phyloP scores from a whole-genome alignment of 2,113 vertebrate species.

The Caranx ignobilis region DNA sequence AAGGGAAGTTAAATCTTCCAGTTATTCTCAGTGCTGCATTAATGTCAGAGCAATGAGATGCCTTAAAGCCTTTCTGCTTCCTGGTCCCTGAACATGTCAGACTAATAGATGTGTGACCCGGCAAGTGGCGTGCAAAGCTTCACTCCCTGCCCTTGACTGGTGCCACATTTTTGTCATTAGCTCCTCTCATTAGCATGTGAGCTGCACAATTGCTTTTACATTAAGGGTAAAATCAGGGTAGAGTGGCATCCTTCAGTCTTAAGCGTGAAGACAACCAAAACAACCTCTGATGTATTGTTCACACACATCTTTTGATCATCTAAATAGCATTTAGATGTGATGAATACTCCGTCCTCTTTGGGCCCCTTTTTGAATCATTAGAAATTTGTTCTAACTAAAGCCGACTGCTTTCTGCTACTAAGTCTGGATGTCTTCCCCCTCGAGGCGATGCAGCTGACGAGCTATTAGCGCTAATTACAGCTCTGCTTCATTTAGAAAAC shows the following conservation, averaged over 20 bases:
- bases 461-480: constrained; percentile 84
- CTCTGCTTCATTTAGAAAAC: constrained; percentile 79
- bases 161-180: constrained; percentile 19
- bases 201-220: constrained; percentile 28
- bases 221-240: constrained; percentile 13
- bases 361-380: constrained; percentile 66
- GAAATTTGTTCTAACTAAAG: constrained; percentile 72
- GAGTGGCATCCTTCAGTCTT: constrained; percentile 5
- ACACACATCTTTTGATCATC: constrained; percentile 61
- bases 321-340: constrained; percentile 62
- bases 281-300: constrained; percentile 50
- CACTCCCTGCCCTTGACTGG: constrained; percentile 24
- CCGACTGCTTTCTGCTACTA: constrained; percentile 61
- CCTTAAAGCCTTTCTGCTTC: background rate
- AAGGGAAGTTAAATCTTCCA: no score
- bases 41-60: background rate
- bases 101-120: background rate
- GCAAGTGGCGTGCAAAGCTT: background rate
- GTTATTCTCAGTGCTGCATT: no score
- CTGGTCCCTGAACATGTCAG: background rate
- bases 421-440: constrained; percentile 72
- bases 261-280: constrained; percentile 22
- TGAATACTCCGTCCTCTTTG: constrained; percentile 61
- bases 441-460: constrained; percentile 76
- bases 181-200: constrained; percentile 31